phyloP scores from a whole-genome alignment of 2,113 vertebrate genomes.

The Pheucticus melanocephalus region DNA sequence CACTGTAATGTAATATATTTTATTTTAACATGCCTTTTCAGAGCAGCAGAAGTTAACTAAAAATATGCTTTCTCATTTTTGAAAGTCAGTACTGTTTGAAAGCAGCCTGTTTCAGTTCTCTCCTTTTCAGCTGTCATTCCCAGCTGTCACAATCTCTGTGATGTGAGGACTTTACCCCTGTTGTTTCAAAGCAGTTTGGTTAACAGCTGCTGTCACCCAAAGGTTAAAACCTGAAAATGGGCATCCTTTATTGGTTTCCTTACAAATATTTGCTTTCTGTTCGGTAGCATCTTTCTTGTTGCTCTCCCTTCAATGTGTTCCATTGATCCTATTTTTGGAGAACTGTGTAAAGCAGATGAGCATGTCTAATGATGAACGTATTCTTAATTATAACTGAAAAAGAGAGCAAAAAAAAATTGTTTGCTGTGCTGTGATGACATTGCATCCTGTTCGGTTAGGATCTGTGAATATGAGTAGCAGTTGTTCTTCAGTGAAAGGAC shows the following conservation, averaged over 20 bases:
- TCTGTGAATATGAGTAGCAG: not conserved
- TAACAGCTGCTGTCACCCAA: slow-evolving; percentile 38
- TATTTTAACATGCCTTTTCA: slow-evolving; percentile 9
- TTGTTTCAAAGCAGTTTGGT: slow-evolving; percentile 26
- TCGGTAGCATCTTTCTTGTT: not conserved
- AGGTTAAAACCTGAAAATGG: slow-evolving; percentile 36
- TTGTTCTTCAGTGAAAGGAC: not conserved
- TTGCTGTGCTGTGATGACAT: not conserved
- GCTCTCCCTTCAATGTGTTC: not conserved
- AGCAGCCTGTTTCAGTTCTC: slow-evolving; percentile 48
- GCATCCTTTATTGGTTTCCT: not conserved
- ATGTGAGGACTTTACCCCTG: slow-evolving; percentile 11
- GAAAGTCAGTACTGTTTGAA: slow-evolving; percentile 21
- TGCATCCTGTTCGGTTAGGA: not conserved
- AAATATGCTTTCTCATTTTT: slow-evolving; percentile 52
- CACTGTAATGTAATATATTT: not conserved
- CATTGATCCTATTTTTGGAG: not conserved
- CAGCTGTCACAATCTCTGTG: slow-evolving; percentile 46
- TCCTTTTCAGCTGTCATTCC: slow-evolving; percentile 61
- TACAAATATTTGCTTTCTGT: not conserved
- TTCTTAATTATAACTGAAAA: not conserved
- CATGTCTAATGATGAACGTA: not conserved
- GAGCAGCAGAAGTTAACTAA: slow-evolving; percentile 54
- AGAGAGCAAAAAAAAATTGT: not conserved
- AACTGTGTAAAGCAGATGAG: not conserved